Conservation (phyloP, 2,113 vertebrate species). For the Lichenostomus cassidix region DNA sequence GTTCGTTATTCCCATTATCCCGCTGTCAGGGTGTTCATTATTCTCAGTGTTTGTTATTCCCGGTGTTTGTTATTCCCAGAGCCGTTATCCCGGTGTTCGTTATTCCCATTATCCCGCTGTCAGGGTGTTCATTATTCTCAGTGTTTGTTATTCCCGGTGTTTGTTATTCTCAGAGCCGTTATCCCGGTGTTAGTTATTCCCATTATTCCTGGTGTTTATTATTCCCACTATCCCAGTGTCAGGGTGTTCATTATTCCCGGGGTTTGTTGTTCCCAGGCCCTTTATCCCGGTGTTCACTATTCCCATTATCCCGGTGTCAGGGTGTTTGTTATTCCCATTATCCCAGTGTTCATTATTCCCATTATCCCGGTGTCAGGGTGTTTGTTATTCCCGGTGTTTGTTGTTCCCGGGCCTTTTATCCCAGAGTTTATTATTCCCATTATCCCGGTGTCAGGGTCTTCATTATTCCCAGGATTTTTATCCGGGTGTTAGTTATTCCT, state of each 20-base stretch:
- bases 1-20: background rate
- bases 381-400: no score
- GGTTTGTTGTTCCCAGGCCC: background rate
- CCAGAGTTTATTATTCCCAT: background rate
- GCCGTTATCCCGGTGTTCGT: background rate
- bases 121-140: no score
- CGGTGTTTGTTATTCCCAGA: background rate
- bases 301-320: background rate
- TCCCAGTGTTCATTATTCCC: background rate
- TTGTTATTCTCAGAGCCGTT: fast-evolving
- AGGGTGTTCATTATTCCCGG: background rate
- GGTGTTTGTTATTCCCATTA: no score
- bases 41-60: background rate
- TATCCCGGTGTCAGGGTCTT: background rate
- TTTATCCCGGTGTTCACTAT: no score
- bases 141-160: background rate
- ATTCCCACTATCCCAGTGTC: background rate
- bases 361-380: background rate
- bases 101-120: background rate
- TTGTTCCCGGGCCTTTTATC: background rate
- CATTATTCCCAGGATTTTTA: fast-evolving
- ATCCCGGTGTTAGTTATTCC: background rate
- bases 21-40: fast-evolving
- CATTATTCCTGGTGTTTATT: background rate
- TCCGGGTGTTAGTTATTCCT: background rate